Evolutionary conservation across 2,113 vertebrate species (phyloP), one percentile per base, ranked within the genome.

Genomic region (Platycercus adscitus): DNA sequence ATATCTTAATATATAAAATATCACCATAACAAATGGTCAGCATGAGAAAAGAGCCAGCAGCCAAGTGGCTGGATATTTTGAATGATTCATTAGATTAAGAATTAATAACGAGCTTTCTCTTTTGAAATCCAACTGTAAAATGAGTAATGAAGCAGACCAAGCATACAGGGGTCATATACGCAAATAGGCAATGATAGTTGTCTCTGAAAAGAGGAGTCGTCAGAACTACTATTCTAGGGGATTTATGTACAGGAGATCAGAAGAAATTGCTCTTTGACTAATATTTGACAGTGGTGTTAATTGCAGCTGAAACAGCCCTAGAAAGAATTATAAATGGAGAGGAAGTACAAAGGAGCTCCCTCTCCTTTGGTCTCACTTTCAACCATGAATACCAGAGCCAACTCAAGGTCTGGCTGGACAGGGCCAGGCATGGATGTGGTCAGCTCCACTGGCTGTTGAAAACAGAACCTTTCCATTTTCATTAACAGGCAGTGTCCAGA

Each of bases 151-250:
- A 88, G 44, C 55, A 68, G 23, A 75, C 37, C 20, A 89, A 95
- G 81, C 49, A 66, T 49, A 61, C 20, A 89, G 37, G n/a, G 37
- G 91, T 87, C 70, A 91, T 84, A 56, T 20, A 76, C 46, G 73
- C 37, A 91, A 91, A 91, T 21, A 90, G 24, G 7, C 55, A 88
- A 71, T 78, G 69, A 83, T 63, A 66, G 31, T 13, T 78, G 37
- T 78, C 69, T 75, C 88, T 75, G 50, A 68, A 92, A 95, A 95
- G 20, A 68, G 16, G 50, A 86, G 46, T 69, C 86, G 93, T 95
- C 94, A 89, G 69, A 69, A 89, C 47, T 79, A 28, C 8, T 90
- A 8, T 91, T 61, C 53, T 90, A 58, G 43, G 49, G 61, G n/a
- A 2, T 92, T 82, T 80, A 76, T 63, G 37, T 63, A 86, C 53